Evolutionary conservation across 2,797 vertebrate species (phyloP).

Genomic region (Pelodytes ibericus): DNA sequence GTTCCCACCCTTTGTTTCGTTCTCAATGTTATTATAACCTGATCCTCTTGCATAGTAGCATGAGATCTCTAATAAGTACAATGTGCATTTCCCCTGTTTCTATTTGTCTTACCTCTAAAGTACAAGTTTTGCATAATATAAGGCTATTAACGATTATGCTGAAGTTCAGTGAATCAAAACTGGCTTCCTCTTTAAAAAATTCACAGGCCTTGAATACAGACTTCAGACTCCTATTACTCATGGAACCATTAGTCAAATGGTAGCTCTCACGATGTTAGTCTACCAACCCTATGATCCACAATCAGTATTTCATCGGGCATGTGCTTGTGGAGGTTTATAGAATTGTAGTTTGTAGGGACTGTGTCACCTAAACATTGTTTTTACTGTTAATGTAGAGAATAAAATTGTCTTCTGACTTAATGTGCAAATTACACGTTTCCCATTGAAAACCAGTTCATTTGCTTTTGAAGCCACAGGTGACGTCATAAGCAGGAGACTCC

Average conservation of each 20-base stretch:
- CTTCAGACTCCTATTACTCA: neutral
- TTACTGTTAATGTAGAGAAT: too few relatives aligned
- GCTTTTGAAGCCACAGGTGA: too few relatives aligned
- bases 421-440: too few relatives aligned
- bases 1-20: conserved; percentile 76
- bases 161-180: conserved; percentile 50
- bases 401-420: too few relatives aligned
- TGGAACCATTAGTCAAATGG: neutral
- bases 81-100: conserved; percentile 70
- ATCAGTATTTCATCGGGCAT: too few relatives aligned
- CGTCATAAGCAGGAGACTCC: too few relatives aligned
- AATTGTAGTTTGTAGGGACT: too few relatives aligned
- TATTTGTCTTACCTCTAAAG: conserved; percentile 72
- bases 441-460: too few relatives aligned
- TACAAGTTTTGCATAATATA: conserved; percentile 67
- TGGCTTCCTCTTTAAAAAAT: conserved; percentile 46
- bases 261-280: neutral
- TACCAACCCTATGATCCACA: too few relatives aligned
- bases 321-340: too few relatives aligned
- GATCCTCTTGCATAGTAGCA: conserved; percentile 63
- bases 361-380: too few relatives aligned
- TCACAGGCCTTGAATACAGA: conserved; percentile 11
- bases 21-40: conserved; percentile 86
- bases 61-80: conserved; percentile 69
- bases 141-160: conserved; percentile 63